Evolutionary conservation across 2,888 invertebrate species (phyloP).

Genomic region (Eulithis testata): DNA sequence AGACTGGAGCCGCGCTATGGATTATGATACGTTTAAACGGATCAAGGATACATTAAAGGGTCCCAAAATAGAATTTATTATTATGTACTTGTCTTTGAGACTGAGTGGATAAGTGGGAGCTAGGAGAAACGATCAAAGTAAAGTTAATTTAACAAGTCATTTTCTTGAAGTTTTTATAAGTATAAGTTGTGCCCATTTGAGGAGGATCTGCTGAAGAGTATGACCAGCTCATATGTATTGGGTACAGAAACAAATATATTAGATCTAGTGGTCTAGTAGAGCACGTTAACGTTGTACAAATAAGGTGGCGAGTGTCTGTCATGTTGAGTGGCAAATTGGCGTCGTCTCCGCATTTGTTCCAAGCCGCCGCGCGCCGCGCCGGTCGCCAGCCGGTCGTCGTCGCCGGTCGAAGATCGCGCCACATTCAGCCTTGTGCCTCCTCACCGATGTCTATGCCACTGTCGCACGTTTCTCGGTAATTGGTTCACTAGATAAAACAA

Average conservation of each 20-base stretch:
- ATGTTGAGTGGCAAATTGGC: conserved; percentile 76
- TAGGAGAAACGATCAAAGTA: conserved; percentile 21
- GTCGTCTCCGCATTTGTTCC: conserved; percentile 73
- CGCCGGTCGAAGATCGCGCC: conserved; percentile 53
- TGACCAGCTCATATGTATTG: conserved; percentile 48
- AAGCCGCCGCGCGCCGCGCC: conserved; percentile 51
- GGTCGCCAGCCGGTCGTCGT: conserved; percentile 46
- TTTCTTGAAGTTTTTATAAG: conserved; percentile 22
- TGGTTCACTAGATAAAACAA: conserved; percentile 48
- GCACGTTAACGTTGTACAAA: conserved; percentile 72
- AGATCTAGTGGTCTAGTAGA: conserved; percentile 55
- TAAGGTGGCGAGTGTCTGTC: conserved; percentile 67
- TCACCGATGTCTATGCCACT: conserved; percentile 68
- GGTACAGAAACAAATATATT: conserved; percentile 55
- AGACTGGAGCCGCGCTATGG: conserved; percentile 59
- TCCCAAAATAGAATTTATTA: conserved; percentile 39
- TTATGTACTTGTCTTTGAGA: conserved; percentile 18
- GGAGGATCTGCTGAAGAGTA: conserved; percentile 23
- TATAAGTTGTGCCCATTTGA: conserved; percentile 28
- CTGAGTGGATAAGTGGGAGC: conserved; percentile 21
- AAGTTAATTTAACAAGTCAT: conserved; percentile 23
- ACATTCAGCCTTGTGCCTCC: conserved; percentile 66
- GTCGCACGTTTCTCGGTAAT: conserved; percentile 56
- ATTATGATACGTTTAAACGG: conserved; percentile 57
- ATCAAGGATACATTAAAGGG: conserved; percentile 38